A percentile compares a stretch with the other conserved stretches of the same genome.
These are phyloP conservation scores for Sebastes paucispinis DNA, from an alignment of 2,797 vertebrate genomes.

Conservation along the genomic window DNA sequence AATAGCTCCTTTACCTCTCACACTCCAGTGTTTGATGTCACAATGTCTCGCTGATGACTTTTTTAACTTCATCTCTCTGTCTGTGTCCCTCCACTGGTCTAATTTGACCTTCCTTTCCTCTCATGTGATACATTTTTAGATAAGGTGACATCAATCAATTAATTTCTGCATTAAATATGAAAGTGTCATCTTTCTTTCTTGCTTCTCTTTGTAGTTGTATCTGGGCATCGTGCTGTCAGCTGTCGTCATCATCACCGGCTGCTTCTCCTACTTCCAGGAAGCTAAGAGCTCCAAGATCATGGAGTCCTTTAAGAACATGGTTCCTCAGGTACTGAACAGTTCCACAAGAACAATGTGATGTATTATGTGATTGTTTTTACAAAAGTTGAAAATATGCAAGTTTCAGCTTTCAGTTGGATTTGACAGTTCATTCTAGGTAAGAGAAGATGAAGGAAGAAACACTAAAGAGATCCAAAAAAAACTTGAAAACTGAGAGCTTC, in stretches of 20 bases:
- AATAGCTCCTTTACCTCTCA: not conserved
- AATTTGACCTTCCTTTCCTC: not conserved
- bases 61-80: not conserved
- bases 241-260: conserved; percentile 94
- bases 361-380: not conserved
- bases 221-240: conserved; percentile 92
- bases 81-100: not conserved
- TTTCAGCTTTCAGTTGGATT: not conserved
- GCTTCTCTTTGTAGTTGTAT: conserved; percentile 82
- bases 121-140: conserved; percentile 36
- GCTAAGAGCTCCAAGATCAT: conserved; percentile 96
- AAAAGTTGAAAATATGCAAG: not conserved
- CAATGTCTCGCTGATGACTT: not conserved
- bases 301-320: conserved; percentile 97
- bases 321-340: conserved; percentile 85
- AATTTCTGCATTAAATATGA: not conserved
- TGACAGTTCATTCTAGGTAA: not conserved
- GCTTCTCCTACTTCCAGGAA: conserved; percentile 96
- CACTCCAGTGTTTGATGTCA: conserved; percentile 3
- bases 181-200: not conserved
- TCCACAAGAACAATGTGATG: not conserved
- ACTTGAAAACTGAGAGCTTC: too few relatives aligned
- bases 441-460: not conserved
- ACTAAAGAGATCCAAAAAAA: not conserved
- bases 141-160: not conserved